phyloP scores from a whole-genome alignment of 2,113 vertebrate species.

The Anhinga anhinga region DNA sequence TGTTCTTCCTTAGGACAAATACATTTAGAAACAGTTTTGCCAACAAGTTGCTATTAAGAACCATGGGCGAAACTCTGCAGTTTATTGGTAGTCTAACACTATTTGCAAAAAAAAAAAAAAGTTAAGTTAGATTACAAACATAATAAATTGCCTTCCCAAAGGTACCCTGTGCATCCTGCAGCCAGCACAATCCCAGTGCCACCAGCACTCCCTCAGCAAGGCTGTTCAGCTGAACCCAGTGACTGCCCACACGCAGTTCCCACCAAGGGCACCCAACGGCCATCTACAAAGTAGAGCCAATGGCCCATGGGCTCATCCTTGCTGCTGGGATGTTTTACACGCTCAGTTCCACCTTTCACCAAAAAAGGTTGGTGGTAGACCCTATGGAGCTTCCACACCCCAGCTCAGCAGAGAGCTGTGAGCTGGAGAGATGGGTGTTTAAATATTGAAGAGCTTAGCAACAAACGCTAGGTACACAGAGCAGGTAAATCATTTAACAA shows the following conservation, averaged over 20 bases:
- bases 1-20: not conserved
- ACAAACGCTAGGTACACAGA: not conserved
- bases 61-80: not conserved
- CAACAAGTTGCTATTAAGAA: not conserved
- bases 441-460: not conserved
- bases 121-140: not conserved
- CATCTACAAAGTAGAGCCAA: not conserved
- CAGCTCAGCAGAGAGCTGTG: not conserved
- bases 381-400: not conserved
- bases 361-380: not conserved
- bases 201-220: not conserved
- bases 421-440: not conserved
- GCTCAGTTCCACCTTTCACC: not conserved
- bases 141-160: not conserved
- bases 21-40: not conserved
- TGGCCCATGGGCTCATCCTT: not conserved
- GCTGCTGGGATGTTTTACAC: not conserved
- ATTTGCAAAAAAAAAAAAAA: not conserved
- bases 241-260: rapidly evolving
- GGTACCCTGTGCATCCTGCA: not conserved
- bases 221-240: not conserved
- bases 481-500: constrained; percentile 35
- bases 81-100: not conserved
- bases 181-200: not conserved
- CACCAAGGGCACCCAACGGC: not conserved